Conservation (phyloP, 2,113 vertebrate genomes). For the Pagrus major region DNA sequence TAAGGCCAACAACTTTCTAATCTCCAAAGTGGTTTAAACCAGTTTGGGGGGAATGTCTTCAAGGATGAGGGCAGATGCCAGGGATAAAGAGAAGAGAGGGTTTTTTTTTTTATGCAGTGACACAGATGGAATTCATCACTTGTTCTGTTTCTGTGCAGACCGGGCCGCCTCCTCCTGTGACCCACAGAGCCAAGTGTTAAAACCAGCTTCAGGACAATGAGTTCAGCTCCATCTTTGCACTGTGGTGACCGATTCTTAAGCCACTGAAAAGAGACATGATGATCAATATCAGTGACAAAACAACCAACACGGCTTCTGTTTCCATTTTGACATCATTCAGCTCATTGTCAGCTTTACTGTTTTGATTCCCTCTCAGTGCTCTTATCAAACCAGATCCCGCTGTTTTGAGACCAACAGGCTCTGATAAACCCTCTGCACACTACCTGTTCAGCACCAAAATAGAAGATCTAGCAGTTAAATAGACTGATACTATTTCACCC, state of each 20-base stretch:
- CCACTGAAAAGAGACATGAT: background rate
- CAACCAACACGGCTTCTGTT: background rate
- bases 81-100: slow-evolving; percentile 26
- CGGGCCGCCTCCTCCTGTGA: slow-evolving; percentile 4
- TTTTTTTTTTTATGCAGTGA: slow-evolving; percentile 18
- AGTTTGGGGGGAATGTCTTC: slow-evolving; percentile 42
- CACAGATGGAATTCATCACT: slow-evolving; percentile 67
- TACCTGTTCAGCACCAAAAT: background rate
- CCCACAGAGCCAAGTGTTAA: background rate
- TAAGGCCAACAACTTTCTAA: slow-evolving; percentile 30
- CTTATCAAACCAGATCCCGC: background rate
- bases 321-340: background rate
- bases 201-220: background rate
- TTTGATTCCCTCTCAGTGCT: background rate
- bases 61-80: slow-evolving; percentile 48
- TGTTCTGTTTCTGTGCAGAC: background rate
- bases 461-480: background rate
- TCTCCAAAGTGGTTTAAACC: slow-evolving; percentile 62
- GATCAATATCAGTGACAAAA: background rate
- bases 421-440: background rate
- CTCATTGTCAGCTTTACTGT: background rate
- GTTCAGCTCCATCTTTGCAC: background rate
- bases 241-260: background rate
- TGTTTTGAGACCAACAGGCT: background rate
- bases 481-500: too few species aligned